A percentile compares a stretch with the other conserved stretches of the same genome.
phyloP scores from a whole-genome alignment of 1,140 invertebrate species.

The Carposina sasakii region DNA sequence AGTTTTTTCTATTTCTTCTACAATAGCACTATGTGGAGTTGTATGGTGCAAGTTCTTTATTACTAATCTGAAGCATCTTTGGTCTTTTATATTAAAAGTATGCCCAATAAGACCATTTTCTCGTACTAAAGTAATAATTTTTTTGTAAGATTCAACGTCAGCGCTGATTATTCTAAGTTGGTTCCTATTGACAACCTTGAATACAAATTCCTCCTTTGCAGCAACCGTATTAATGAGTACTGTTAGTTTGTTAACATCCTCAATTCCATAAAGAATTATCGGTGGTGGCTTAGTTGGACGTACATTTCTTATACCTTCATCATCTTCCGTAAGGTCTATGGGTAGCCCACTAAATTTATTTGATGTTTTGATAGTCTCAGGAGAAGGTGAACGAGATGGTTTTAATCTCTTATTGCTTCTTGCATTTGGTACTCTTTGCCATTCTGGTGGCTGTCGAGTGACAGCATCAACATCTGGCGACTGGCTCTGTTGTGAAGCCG shows the following conservation, averaged over 20 bases:
- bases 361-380: not conserved
- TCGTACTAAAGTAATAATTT: not conserved
- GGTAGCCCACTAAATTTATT: not conserved
- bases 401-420: not conserved
- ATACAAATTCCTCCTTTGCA: not conserved
- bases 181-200: slow-evolving; percentile 1
- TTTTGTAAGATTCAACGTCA: not conserved
- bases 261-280: not conserved
- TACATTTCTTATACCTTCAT: not conserved
- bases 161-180: slow-evolving; percentile 3
- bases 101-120: slow-evolving; percentile 7
- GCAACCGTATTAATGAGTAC: not conserved
- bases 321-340: not conserved
- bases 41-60: not conserved
- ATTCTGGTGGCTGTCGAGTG: not conserved
- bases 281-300: not conserved
- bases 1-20: slow-evolving; percentile 1
- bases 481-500: too few species aligned
- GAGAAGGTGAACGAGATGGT: not conserved
- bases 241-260: not conserved
- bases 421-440: not conserved
- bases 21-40: not conserved
- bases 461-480: too few species aligned
- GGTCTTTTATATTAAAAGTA: slow-evolving; percentile 5
- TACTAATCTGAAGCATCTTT: not conserved